These are phyloP conservation scores for Phocoena phocoena DNA, from an alignment of 2,113 vertebrate genomes.

Conservation along the genomic window DNA sequence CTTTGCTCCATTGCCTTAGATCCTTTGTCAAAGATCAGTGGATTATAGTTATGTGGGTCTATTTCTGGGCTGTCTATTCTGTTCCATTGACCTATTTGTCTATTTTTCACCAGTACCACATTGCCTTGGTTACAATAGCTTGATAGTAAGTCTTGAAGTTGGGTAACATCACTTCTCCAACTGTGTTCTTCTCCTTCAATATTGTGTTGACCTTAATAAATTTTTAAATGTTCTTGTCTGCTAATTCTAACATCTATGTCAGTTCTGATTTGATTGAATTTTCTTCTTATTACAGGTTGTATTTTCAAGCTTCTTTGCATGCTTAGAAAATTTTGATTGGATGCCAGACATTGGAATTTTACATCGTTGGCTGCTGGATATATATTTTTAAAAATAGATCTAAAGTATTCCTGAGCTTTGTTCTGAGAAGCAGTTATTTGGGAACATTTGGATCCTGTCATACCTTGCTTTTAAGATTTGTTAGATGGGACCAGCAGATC, in stretches of 20 bases:
- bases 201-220: neutral
- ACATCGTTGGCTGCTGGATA: neutral
- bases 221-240: neutral
- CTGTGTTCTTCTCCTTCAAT: neutral
- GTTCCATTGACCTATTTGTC: neutral
- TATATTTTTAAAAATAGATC: neutral
- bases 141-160: neutral
- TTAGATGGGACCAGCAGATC: neutral
- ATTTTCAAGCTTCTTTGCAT: neutral
- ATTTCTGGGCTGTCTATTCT: neutral
- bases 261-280: neutral
- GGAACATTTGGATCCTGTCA: neutral
- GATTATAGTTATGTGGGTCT: neutral
- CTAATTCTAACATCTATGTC: neutral
- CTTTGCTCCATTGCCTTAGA: neutral
- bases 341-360: neutral
- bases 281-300: neutral
- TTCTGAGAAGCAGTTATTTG: neutral
- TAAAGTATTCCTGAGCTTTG: neutral
- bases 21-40: neutral
- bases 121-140: neutral
- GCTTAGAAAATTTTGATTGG: neutral
- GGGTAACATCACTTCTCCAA: neutral
- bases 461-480: neutral
- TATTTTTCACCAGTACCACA: neutral